Percentiles rank a stretch among this genome's conserved stretches.
Evolutionary conservation across 2,797 vertebrate species (phyloP).

Genomic region (Fratercula arctica): DNA sequence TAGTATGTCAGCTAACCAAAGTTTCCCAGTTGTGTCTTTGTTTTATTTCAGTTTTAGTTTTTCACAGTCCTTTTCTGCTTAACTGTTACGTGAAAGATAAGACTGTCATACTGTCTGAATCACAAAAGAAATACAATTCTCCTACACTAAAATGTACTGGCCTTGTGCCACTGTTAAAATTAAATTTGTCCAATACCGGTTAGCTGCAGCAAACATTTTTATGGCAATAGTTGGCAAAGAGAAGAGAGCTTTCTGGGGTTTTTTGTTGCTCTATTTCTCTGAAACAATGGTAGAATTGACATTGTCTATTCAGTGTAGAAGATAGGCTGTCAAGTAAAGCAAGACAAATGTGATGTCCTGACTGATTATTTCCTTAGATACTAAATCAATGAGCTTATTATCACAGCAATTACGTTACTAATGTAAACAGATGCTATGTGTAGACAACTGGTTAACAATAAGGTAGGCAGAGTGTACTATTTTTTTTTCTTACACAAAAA

Average conservation of each 20-base stretch:
- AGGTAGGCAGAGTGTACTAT: not conserved
- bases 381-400: constrained; percentile 94
- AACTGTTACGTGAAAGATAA: not conserved
- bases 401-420: constrained; percentile 91
- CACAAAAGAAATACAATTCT: constrained; percentile 24
- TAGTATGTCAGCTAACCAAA: not conserved
- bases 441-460: constrained; percentile 84
- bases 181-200: not conserved
- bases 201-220: constrained; percentile 15
- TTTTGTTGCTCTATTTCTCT: constrained; percentile 74
- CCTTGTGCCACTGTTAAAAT: not conserved
- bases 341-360: constrained; percentile 90
- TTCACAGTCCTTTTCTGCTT: not conserved
- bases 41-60: constrained; percentile 20
- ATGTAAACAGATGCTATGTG: constrained; percentile 91
- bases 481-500: not conserved
- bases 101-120: not conserved
- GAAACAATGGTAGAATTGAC: constrained; percentile 82
- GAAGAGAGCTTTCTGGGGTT: not conserved
- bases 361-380: constrained; percentile 92
- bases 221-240: not conserved
- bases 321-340: constrained; percentile 88
- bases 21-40: not conserved
- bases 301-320: constrained; percentile 84
- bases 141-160: not conserved